Conservation (phyloP, 2,888 invertebrate species). For the Rapana venosa region DNA sequence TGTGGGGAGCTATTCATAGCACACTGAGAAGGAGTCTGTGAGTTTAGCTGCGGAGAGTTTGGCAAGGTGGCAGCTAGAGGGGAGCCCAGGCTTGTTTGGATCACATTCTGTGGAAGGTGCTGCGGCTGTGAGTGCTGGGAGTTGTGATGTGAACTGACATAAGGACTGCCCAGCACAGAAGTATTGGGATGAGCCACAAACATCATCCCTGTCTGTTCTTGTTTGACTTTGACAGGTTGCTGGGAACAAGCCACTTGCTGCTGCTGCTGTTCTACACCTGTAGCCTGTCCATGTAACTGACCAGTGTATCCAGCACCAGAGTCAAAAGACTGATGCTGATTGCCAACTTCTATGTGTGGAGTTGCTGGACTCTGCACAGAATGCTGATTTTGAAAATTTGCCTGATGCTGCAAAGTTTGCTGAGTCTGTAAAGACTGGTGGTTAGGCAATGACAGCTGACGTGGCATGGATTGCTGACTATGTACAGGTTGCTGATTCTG, state of each 20-base stretch:
- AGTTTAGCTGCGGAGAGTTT: not conserved
- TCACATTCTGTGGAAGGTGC: not conserved
- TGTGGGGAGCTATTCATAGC: constrained; percentile 12
- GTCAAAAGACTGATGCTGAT: not conserved
- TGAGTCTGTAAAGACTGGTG: not conserved
- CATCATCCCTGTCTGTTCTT: not conserved
- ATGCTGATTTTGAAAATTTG: constrained; percentile 13
- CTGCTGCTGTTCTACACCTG: constrained; percentile 12
- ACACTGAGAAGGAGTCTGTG: not conserved
- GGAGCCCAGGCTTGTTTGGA: not conserved
- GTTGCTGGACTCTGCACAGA: not conserved
- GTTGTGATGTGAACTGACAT: not conserved
- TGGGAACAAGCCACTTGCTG: constrained; percentile 20
- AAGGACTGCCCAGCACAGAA: not conserved
- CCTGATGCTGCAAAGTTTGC: constrained; percentile 13
- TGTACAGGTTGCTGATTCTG: not conserved
- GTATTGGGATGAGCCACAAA: constrained; percentile 1
- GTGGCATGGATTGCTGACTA: not conserved
- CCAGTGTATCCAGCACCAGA: not conserved
- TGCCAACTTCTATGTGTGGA: not conserved
- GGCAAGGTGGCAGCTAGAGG: not conserved
- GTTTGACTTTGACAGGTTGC: not conserved
- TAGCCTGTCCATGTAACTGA: not conserved
- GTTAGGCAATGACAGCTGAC: not conserved
- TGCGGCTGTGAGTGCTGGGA: not conserved